Base-by-base conservation (phyloP, 1,140 invertebrate genomes). In the Euschistus heros region DNA sequence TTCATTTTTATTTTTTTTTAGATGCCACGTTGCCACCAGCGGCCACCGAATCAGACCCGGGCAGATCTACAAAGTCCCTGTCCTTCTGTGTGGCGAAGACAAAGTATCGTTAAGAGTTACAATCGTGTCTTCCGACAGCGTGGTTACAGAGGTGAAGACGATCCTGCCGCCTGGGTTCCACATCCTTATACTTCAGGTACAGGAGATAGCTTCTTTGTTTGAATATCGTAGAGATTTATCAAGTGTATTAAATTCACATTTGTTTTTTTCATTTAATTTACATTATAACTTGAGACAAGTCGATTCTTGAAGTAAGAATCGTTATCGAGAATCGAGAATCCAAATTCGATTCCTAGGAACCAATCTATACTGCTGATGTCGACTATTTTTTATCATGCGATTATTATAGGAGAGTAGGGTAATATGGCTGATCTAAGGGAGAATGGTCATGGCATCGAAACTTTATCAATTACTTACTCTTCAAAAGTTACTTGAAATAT, bases 21-120 rank as follows among this genome's bases (percentile, higher is more conserved):
- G 65, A 24, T 66, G 65, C 33, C 61, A 63, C 24, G 61, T 66
- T 10, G 33, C 59, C 2, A 17, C 46, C 5, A 47, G 60, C 6
- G 65, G 60, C 10, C 22, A 33, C 17, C 22, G 18, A 15, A 17
- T 62, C 18, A 27, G 61, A 18, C 60, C 65, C 6, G 61, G 60
- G 1, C 46, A 55, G 47, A 22, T 61, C 6, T 66, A 66, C 65
- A 61, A 27, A 24, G 33, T 66, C 6, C 44, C 33, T n/a, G 26
- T 57, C 24, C 33, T 50, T 5, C 18, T 66, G 20, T 66, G 65
- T 18, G 60, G 61, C 18, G 33, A 66, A 7, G 27, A 14, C 18
- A 54, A 24, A 20, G 42, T 33, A 17, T 18, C 44, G 24, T 24
- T 54, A 17, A 37, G 30, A 8, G 50, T 33, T 2, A 52, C 10